phyloP scores from a whole-genome alignment of 2,888 invertebrate genomes.

The Apodemia duryi region DNA sequence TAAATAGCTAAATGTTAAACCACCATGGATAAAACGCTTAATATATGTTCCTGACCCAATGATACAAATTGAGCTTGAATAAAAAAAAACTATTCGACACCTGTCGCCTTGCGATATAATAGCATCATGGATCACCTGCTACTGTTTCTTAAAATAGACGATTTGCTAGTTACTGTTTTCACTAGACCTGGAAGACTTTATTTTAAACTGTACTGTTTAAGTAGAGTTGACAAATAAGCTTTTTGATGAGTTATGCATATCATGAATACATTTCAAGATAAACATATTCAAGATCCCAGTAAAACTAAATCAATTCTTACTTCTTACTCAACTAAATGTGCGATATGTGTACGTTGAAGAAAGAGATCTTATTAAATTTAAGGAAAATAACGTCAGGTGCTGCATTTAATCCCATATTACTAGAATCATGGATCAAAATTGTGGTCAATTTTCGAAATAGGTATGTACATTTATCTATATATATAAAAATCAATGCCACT shows the following conservation, averaged over 20 bases:
- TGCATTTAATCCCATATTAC: too few relatives aligned
- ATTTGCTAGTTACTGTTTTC: conserved; percentile 13
- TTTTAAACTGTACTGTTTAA: neutral
- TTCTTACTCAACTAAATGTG: too few relatives aligned
- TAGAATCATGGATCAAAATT: too few relatives aligned
- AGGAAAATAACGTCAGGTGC: too few relatives aligned
- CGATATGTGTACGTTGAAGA: too few relatives aligned
- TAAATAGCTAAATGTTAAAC: neutral
- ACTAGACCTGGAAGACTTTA: neutral
- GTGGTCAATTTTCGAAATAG: too few relatives aligned
- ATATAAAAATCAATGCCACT: too few relatives aligned
- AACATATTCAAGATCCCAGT: neutral
- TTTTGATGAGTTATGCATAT: neutral
- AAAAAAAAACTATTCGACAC: conserved; percentile 12
- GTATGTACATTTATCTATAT: too few relatives aligned
- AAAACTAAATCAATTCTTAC: too few relatives aligned
- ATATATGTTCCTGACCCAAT: conserved; percentile 1
- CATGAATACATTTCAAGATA: neutral
- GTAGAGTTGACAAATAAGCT: neutral
- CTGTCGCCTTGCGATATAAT: conserved; percentile 21
- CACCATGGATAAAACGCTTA: neutral
- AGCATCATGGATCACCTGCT: conserved; percentile 21
- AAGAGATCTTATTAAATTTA: too few relatives aligned
- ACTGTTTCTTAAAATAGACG: conserved; percentile 21
- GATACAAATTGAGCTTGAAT: conserved; percentile 7